Evolutionary conservation across 2,797 vertebrate genomes (phyloP).

Genomic region (Megaceryle alcyon): DNA sequence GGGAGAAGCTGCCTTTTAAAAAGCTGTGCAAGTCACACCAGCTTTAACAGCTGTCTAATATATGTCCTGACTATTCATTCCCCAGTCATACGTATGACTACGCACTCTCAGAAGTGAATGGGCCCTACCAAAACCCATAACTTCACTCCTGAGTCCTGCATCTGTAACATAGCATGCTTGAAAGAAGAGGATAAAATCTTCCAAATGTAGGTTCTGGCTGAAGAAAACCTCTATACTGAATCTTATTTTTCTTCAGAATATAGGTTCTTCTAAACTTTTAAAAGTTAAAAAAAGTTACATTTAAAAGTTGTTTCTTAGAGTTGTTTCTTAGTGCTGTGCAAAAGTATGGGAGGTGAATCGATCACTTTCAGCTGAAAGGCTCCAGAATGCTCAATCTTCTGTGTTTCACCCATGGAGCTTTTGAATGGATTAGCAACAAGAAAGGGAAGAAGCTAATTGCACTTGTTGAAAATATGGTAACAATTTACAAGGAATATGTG

Average conservation of each 20-base stretch:
- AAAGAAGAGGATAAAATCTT: neutral
- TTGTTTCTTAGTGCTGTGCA: accelerated
- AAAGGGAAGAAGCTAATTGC: neutral
- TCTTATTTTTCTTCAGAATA: neutral
- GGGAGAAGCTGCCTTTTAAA: neutral
- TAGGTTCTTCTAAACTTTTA: neutral
- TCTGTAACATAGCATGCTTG: neutral
- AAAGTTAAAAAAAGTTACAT: neutral
- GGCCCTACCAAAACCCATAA: neutral
- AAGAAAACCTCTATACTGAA: neutral
- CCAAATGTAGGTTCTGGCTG: neutral
- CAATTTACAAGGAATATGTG: neutral
- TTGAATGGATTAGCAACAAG: neutral
- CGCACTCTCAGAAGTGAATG: neutral
- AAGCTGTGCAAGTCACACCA: neutral
- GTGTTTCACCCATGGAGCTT: neutral
- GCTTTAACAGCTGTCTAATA: neutral
- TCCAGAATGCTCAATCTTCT: neutral
- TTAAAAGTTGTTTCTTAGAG: neutral
- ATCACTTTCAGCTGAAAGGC: neutral
- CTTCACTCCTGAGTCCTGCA: accelerated
- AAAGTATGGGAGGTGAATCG: neutral
- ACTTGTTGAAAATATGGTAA: neutral
- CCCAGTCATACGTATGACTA: neutral
- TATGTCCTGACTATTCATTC: neutral